A percentile compares a stretch with the other conserved stretches of the same genome.
Conservation (phyloP, 2,113 vertebrate species). For the Cinclus cinclus region DNA sequence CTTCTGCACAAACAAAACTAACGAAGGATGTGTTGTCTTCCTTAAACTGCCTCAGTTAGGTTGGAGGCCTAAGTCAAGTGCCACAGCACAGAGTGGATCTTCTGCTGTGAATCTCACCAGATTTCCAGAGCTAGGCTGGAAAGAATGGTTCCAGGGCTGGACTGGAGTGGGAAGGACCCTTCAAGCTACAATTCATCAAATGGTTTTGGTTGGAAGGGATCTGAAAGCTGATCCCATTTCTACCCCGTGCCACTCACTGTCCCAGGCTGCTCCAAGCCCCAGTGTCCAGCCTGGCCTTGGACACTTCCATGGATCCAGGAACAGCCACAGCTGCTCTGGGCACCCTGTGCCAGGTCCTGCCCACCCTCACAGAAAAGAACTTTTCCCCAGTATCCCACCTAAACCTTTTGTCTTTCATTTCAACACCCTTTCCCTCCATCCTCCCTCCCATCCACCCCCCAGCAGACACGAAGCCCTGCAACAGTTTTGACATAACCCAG, state of each 20-base stretch:
- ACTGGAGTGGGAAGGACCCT: not conserved
- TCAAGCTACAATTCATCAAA: not conserved
- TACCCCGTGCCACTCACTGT: fast-evolving
- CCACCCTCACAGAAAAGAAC: not conserved
- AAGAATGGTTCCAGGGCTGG: not conserved
- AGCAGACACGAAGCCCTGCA: fast-evolving
- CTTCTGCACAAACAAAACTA: not conserved
- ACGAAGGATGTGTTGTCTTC: not conserved
- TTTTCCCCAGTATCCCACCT: not conserved
- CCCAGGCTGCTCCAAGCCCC: not conserved
- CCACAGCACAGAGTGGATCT: not conserved
- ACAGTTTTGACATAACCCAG: not conserved
- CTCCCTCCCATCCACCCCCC: not conserved
- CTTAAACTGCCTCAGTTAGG: not conserved
- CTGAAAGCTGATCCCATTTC: not conserved
- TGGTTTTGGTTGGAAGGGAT: not conserved
- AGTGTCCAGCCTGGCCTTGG: not conserved
- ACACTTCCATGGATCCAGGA: not conserved
- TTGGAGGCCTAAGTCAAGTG: fast-evolving
- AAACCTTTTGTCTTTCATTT: not conserved
- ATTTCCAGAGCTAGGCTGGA: not conserved
- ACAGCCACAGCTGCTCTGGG: not conserved
- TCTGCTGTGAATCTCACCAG: not conserved
- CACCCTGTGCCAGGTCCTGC: fast-evolving
- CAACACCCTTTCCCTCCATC: not conserved